phyloP scores from a whole-genome alignment of 2,888 invertebrate genomes.

The Drosophila sordidula region DNA sequence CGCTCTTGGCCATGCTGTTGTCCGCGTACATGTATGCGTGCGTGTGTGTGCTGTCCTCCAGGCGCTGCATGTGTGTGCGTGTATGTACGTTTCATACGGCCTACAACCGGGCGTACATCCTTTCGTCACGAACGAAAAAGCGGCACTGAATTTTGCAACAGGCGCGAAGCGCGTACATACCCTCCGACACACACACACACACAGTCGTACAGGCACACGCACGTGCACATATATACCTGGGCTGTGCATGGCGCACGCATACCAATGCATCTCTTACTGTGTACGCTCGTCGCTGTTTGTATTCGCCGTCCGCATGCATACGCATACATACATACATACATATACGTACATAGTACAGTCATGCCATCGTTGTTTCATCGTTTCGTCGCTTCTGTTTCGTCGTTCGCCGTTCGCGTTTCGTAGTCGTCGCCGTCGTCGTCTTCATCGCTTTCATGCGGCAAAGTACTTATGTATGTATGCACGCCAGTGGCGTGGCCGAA shows the following conservation, averaged over 20 bases:
- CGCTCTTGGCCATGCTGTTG: slow-evolving; percentile 38
- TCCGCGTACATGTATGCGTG: slow-evolving; percentile 8
- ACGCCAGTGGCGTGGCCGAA: slow-evolving; percentile 31
- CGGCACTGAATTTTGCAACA: slow-evolving; percentile 78
- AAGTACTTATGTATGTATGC: slow-evolving; percentile 42
- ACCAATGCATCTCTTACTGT: background rate
- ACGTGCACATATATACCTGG: background rate
- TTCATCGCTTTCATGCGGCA: slow-evolving; percentile 36
- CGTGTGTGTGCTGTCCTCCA: background rate
- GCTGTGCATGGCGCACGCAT: background rate
- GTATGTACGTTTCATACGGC: slow-evolving; percentile 43
- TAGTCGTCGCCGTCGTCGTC: slow-evolving; percentile 37
- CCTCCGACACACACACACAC: slow-evolving; percentile 40
- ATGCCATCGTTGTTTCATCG: slow-evolving; percentile 69
- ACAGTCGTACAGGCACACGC: slow-evolving; percentile 10
- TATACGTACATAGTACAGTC: slow-evolving; percentile 54
- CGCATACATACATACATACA: slow-evolving; percentile 22
- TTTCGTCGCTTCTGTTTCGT: slow-evolving; percentile 52
- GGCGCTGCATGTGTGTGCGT: slow-evolving; percentile 9
- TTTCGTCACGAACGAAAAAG: slow-evolving; percentile 74
- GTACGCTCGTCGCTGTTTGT: slow-evolving; percentile 32
- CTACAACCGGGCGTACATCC: slow-evolving; percentile 75
- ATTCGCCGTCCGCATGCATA: slow-evolving; percentile 25
- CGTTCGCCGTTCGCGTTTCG: slow-evolving; percentile 37
- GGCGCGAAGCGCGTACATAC: slow-evolving; percentile 68